A percentile compares a stretch with the other conserved stretches of the same genome.
Conservation (phyloP, 2,888 invertebrate species). For the Philhelius pedissequus region DNA sequence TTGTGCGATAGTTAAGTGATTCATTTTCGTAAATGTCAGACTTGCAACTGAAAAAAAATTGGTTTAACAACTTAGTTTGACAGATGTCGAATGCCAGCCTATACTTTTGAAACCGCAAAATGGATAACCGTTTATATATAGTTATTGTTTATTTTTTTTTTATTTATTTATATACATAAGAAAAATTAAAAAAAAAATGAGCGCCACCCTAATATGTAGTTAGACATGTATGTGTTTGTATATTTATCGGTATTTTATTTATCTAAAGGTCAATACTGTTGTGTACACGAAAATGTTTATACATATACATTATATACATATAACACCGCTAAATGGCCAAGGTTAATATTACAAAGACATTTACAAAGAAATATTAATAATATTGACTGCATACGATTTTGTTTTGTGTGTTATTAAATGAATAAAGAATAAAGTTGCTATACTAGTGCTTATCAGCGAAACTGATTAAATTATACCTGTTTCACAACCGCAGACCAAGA, state of each 20-base stretch:
- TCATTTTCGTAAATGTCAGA: no score
- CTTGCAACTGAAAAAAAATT: no score
- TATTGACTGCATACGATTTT: not conserved
- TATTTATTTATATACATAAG: no score
- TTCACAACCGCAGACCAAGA: not conserved
- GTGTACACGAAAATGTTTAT: not conserved
- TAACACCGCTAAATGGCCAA: not conserved
- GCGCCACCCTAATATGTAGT: no score
- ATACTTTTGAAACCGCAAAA: no score
- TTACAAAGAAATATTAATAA: not conserved
- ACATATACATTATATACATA: no score
- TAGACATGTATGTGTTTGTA: not conserved
- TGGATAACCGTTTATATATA: no score
- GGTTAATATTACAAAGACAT: not conserved
- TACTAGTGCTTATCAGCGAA: slow-evolving; percentile 14
- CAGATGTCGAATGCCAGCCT: no score
- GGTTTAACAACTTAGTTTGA: no score
- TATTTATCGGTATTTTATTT: not conserved
- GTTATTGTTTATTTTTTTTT: no score
- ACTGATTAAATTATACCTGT: slow-evolving; percentile 29
- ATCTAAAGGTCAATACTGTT: slow-evolving; percentile 12
- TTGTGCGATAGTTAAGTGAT: no score
- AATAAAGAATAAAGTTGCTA: not conserved
- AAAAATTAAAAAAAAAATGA: no score
- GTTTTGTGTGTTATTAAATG: not conserved